Evolutionary conservation across 2,888 invertebrate species (phyloP).

Genomic region (Mycalesis mineus): DNA sequence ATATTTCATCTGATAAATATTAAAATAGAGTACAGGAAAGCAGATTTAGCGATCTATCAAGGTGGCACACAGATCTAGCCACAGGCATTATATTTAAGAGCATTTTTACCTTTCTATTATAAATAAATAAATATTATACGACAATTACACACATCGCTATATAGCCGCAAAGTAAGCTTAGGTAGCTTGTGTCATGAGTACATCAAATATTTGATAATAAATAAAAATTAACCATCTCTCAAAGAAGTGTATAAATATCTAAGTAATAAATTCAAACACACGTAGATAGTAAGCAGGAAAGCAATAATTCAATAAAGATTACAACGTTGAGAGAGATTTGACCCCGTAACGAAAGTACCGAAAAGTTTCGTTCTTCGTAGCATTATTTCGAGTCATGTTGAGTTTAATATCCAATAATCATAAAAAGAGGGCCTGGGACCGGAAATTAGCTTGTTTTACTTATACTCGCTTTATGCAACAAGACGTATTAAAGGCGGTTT

Average conservation of each 20-base stretch:
- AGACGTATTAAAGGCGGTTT: constrained; percentile 55
- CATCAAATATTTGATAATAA: too few species aligned
- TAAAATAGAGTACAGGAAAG: too few species aligned
- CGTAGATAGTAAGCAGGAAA: constrained; percentile 1
- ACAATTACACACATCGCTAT: too few species aligned
- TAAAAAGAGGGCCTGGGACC: constrained; percentile 50
- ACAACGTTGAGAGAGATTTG: constrained; percentile 1
- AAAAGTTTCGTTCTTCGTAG: constrained; percentile 26
- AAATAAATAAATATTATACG: too few species aligned
- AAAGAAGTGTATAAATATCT: background rate
- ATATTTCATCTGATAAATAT: too few species aligned
- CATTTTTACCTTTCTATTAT: too few species aligned
- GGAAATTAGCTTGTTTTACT: constrained; percentile 63
- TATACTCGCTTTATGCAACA: constrained; percentile 49
- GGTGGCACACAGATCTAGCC: too few species aligned
- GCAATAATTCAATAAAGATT: background rate
- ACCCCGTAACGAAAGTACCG: constrained; percentile 21
- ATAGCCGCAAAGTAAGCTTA: too few species aligned
- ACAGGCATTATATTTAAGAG: too few species aligned
- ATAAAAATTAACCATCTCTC: too few species aligned
- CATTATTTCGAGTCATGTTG: constrained; percentile 30
- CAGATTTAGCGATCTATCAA: too few species aligned
- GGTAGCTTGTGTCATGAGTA: too few species aligned
- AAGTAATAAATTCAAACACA: background rate
- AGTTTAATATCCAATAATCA: constrained; percentile 49